phyloP scores from a whole-genome alignment of 2,113 vertebrate genomes.

The Lepidothrix coronata region DNA sequence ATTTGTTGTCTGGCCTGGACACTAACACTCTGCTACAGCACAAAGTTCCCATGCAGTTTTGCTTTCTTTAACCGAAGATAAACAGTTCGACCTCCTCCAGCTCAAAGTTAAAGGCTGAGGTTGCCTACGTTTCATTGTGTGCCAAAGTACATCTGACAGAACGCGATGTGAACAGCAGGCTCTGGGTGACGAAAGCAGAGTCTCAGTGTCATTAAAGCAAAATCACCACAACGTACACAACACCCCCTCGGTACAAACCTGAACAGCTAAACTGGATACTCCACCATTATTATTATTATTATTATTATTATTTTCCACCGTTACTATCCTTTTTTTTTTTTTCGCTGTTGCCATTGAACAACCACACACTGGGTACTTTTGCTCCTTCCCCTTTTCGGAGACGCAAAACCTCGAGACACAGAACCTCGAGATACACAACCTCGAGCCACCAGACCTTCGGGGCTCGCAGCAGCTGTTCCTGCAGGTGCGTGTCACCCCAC shows the following conservation, averaged over 20 bases:
- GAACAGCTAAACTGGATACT: neutral
- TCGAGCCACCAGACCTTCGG: neutral
- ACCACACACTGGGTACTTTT: neutral
- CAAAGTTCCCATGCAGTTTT: neutral
- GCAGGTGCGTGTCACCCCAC: neutral
- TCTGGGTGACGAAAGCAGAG: conserved; percentile 1
- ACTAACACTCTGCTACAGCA: neutral
- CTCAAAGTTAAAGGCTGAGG: neutral
- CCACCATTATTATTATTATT: neutral
- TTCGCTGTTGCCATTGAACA: rapidly evolving
- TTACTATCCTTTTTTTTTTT: neutral
- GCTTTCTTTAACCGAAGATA: neutral
- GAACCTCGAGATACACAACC: neutral
- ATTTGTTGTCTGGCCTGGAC: neutral
- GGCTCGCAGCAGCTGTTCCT: neutral
- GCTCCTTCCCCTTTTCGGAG: neutral
- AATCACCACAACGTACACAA: rapidly evolving
- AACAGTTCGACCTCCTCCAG: neutral
- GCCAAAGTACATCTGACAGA: neutral
- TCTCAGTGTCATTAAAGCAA: neutral
- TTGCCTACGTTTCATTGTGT: neutral
- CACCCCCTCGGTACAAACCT: neutral
- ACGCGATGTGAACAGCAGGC: neutral
- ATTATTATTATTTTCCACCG: neutral
- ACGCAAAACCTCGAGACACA: neutral